Evolutionary conservation across 2,888 invertebrate species (phyloP).

Genomic region (Rosalia funebris): DNA sequence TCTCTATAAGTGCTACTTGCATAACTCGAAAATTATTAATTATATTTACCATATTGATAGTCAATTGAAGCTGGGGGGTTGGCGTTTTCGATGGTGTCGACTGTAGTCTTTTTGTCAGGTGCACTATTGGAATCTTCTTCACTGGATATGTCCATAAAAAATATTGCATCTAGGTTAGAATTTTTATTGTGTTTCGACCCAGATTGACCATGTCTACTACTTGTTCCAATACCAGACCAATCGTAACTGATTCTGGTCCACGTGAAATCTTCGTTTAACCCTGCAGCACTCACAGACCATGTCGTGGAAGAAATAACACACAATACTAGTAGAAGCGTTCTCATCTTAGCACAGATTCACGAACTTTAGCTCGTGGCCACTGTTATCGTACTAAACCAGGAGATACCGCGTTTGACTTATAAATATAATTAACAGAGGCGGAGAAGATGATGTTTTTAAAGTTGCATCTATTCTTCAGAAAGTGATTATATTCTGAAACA

Average conservation of each 20-base stretch:
- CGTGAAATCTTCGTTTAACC: slow-evolving; percentile 59
- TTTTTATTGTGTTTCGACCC: no score
- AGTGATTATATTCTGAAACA: no score
- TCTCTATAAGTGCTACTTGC: no score
- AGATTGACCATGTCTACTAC: no score
- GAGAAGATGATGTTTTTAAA: background rate
- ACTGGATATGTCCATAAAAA: no score
- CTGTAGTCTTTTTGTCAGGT: no score
- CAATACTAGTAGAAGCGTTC: slow-evolving; percentile 1
- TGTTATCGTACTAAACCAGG: slow-evolving; percentile 35
- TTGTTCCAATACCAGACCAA: slow-evolving; percentile 43
- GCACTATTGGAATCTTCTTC: no score
- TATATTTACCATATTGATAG: slow-evolving; percentile 39
- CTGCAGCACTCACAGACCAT: slow-evolving; percentile 39
- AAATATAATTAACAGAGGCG: slow-evolving; percentile 5
- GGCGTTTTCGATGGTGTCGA: no score
- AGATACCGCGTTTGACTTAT: slow-evolving; percentile 13
- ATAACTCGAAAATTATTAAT: no score
- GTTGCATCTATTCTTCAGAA: no score
- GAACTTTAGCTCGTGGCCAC: slow-evolving; percentile 21
- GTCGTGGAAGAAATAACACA: slow-evolving; percentile 19
- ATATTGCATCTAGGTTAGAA: no score
- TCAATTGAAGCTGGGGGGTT: slow-evolving; percentile 18
- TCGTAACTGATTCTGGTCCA: slow-evolving; percentile 59
- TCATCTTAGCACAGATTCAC: slow-evolving; percentile 24